Evolutionary conservation across 2,888 invertebrate genomes (phyloP).

Genomic region (Conistra vaccinii): DNA sequence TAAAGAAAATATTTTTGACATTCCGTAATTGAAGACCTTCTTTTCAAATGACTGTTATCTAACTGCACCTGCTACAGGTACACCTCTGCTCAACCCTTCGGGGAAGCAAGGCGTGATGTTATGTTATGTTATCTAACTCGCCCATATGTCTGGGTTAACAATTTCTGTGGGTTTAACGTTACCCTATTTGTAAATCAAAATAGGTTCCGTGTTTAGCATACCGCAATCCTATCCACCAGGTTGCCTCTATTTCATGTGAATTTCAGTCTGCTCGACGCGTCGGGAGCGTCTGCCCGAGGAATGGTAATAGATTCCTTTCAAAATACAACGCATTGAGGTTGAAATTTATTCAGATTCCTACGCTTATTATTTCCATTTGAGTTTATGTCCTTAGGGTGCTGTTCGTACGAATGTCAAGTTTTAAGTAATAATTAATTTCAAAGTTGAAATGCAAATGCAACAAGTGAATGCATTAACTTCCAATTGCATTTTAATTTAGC

Average conservation of each 20-base stretch:
- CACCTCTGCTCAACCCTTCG: too few relatives aligned
- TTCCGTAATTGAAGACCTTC: too few relatives aligned
- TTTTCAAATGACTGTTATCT: too few relatives aligned
- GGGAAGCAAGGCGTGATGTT: too few relatives aligned
- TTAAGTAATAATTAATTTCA: not conserved
- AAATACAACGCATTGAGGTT: slow-evolving; percentile 34
- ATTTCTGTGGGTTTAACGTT: slow-evolving; percentile 1
- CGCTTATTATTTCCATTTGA: slow-evolving; percentile 36
- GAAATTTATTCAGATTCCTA: slow-evolving; percentile 42
- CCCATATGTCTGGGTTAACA: not conserved
- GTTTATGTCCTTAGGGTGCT: not conserved
- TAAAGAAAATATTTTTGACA: too few relatives aligned
- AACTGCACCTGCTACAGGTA: too few relatives aligned
- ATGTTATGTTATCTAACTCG: too few relatives aligned
- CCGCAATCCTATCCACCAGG: slow-evolving; percentile 21
- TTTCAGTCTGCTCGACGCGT: slow-evolving; percentile 32
- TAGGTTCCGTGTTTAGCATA: slow-evolving; percentile 45
- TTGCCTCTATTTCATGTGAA: slow-evolving; percentile 36
- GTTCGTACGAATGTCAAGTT: slow-evolving; percentile 18
- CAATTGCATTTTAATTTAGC: slow-evolving; percentile 1
- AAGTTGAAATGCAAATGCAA: slow-evolving; percentile 2
- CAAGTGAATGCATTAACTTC: not conserved
- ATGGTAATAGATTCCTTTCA: slow-evolving; percentile 57
- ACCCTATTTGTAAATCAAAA: slow-evolving; percentile 52
- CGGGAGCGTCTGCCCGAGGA: slow-evolving; percentile 32